These are phyloP conservation scores for Heptranchias perlo DNA, from an alignment of 2,113 vertebrate genomes.

Conservation along the genomic window DNA sequence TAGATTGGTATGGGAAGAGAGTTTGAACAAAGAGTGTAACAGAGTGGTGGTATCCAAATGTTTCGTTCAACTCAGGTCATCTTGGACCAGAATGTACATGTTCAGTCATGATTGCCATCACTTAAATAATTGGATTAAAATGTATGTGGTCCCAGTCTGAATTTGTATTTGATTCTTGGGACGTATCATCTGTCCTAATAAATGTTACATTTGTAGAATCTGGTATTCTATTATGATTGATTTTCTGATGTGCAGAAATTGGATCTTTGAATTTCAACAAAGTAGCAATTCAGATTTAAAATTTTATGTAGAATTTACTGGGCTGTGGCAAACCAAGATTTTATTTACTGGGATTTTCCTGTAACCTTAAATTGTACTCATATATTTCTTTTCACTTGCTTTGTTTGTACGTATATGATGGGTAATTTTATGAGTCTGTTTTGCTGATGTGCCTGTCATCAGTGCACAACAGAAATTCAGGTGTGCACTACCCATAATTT, in stretches of 20 bases:
- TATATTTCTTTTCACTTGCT: not conserved
- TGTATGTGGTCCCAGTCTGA: not conserved
- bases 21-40: not conserved
- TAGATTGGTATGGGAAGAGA: not conserved
- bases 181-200: not conserved
- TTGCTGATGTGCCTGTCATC: not conserved
- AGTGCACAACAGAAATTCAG: not conserved
- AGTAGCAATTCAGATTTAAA: not conserved
- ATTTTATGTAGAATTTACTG: not conserved
- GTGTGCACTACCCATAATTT: not conserved
- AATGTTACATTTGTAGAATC: not conserved
- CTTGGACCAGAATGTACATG: too few relatives aligned
- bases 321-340: not conserved
- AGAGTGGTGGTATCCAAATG: not conserved
- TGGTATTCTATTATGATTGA: not conserved
- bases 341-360: not conserved
- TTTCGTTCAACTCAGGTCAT: not conserved
- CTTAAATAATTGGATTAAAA: too few relatives aligned
- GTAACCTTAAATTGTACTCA: not conserved
- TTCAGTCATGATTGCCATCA: too few relatives aligned
- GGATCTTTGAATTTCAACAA: not conserved
- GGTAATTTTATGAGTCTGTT: not conserved
- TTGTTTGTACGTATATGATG: not conserved
- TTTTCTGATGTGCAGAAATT: not conserved
- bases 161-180: not conserved